Evolutionary conservation across 2,888 invertebrate genomes (phyloP).

Genomic region (Eumerus sabulonum): DNA sequence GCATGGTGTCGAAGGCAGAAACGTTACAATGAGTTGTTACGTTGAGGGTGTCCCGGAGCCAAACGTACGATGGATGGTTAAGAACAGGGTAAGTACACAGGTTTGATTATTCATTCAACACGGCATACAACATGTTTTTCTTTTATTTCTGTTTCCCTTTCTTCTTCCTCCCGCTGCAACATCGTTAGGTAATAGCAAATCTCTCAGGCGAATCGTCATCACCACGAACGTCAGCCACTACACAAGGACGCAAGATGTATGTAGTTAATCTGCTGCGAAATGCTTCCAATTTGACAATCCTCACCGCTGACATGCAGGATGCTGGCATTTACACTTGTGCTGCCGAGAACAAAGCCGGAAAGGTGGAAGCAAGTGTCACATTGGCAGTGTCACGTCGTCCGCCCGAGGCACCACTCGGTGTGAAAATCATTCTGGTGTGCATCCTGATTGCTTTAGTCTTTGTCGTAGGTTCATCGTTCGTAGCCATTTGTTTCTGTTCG

Average conservation of each 20-base stretch:
- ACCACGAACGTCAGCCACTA: constrained; percentile 77
- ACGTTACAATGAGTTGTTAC: constrained; percentile 86
- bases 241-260: constrained; percentile 82
- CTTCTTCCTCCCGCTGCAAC: background rate
- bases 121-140: background rate
- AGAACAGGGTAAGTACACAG: constrained; percentile 81
- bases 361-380: constrained; percentile 86
- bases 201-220: constrained; percentile 77
- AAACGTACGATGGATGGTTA: constrained; percentile 85
- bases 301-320: constrained; percentile 86
- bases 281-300: constrained; percentile 86
- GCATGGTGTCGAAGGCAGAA: constrained; percentile 85
- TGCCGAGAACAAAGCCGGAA: constrained; percentile 90
- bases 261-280: constrained; percentile 84
- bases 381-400: constrained; percentile 85
- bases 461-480: constrained; percentile 84
- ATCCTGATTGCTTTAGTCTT: constrained; percentile 85
- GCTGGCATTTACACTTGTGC: constrained; percentile 88
- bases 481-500: constrained; percentile 83
- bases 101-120: no score
- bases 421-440: constrained; percentile 84
- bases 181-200: constrained; percentile 81
- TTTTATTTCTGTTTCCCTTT: constrained; percentile 8
- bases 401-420: constrained; percentile 81
- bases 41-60: constrained; percentile 87